A percentile compares a stretch with the other conserved stretches of the same genome.
phyloP scores from a whole-genome alignment of 2,797 vertebrate species.

The Arctocebus calabarensis region DNA sequence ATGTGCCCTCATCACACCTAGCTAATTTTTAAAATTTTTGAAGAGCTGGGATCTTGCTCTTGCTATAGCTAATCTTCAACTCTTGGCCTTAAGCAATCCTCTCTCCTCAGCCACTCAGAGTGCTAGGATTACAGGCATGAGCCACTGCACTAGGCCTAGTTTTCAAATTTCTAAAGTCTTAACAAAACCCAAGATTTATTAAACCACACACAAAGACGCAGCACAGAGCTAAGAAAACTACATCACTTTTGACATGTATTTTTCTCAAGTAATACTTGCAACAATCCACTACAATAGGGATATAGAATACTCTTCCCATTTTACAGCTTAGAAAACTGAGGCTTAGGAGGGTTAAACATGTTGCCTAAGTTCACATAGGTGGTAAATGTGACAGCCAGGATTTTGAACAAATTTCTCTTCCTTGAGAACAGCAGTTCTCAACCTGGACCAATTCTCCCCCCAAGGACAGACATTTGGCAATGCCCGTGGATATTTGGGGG shows the following conservation, averaged over 20 bases:
- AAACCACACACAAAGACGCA: not conserved
- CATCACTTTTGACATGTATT: not conserved
- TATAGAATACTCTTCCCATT: not conserved
- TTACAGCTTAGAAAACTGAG: not conserved
- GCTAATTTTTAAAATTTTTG: not conserved
- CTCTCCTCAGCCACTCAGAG: not conserved
- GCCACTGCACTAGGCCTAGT: not conserved
- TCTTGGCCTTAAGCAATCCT: not conserved
- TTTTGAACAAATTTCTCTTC: not conserved
- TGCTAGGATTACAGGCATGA: not conserved
- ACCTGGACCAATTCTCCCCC: no score
- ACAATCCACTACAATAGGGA: not conserved
- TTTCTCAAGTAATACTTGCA: not conserved
- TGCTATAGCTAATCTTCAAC: not conserved
- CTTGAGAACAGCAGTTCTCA: not conserved
- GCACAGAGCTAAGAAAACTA: not conserved
- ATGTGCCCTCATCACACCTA: no score
- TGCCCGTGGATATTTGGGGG: not conserved
- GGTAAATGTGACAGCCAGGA: not conserved
- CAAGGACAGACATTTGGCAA: not conserved
- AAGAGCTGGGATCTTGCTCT: not conserved
- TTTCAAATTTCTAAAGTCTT: not conserved
- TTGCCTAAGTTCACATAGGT: not conserved
- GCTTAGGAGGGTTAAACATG: fast-evolving
- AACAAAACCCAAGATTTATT: not conserved